These are phyloP conservation scores for Drosophila suzukii DNA, from an alignment of 1,140 invertebrate genomes.

Conservation along the genomic window DNA sequence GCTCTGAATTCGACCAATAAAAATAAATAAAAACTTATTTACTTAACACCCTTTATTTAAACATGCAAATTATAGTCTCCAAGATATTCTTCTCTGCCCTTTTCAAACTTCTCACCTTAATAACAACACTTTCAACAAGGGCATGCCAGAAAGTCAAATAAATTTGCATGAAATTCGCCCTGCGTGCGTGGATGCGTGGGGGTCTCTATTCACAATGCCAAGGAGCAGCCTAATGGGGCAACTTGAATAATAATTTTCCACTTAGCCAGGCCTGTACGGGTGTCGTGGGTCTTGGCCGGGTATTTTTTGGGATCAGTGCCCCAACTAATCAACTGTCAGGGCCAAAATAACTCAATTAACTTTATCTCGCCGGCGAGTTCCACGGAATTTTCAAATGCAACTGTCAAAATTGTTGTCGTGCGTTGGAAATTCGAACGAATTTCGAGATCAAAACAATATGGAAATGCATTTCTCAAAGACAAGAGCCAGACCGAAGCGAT, in stretches of 20 bases:
- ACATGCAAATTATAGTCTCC: not conserved
- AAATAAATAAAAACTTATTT: not conserved
- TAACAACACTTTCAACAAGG: constrained; percentile 5
- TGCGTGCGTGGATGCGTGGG: constrained; percentile 50
- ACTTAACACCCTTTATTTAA: not conserved
- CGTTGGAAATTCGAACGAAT: constrained; percentile 76
- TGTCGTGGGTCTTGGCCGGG: constrained; percentile 4
- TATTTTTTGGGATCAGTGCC: constrained; percentile 28
- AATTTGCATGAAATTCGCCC: constrained; percentile 56
- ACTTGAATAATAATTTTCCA: constrained; percentile 75
- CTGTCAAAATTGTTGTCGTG: constrained; percentile 72
- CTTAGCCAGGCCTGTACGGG: constrained; percentile 54
- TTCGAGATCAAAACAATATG: constrained; percentile 78
- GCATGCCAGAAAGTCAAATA: constrained; percentile 28
- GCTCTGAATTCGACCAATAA: not conserved
- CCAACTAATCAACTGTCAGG: constrained; percentile 78
- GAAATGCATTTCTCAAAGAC: constrained; percentile 76
- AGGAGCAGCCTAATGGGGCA: constrained; percentile 69
- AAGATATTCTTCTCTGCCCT: not conserved
- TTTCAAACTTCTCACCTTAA: not conserved
- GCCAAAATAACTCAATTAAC: constrained; percentile 79
- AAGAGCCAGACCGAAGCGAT: constrained; percentile 48
- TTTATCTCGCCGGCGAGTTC: constrained; percentile 65
- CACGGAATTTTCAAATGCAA: constrained; percentile 74
- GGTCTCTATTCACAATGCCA: constrained; percentile 52